phyloP scores from a whole-genome alignment of 2,113 vertebrate species.

The Passer montanus region DNA sequence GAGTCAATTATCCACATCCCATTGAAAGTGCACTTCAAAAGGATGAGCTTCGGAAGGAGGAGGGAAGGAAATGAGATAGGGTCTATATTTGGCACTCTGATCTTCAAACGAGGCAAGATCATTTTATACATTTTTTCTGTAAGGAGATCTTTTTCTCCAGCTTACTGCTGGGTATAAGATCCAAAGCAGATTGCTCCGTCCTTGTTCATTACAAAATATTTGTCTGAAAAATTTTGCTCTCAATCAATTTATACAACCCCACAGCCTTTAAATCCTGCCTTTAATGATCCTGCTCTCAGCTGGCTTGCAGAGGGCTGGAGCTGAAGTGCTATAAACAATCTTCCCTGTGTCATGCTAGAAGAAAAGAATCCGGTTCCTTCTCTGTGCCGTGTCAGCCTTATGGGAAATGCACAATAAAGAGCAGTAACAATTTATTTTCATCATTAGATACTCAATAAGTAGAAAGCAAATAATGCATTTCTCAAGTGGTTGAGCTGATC shows the following conservation, averaged over 20 bases:
- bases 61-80: constrained; percentile 46
- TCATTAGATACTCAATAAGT: not conserved
- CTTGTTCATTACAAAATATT: not conserved
- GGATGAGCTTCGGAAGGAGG: constrained; percentile 30
- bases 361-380: not conserved
- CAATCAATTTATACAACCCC: not conserved
- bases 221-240: not conserved
- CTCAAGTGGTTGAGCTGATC: not conserved
- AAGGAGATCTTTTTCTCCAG: not conserved
- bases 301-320: not conserved
- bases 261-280: not conserved
- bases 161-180: not conserved
- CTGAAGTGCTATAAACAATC: constrained; percentile 34
- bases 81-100: constrained; percentile 56
- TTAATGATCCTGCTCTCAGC: not conserved
- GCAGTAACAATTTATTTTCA: not conserved
- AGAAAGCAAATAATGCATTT: constrained; percentile 6
- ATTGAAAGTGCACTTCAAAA: constrained; percentile 64
- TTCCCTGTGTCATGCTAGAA: not conserved
- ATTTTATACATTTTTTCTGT: not conserved
- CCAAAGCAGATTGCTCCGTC: not conserved
- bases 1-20: constrained; percentile 63
- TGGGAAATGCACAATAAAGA: constrained; percentile 18
- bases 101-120: constrained; percentile 14
- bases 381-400: not conserved